phyloP scores from a whole-genome alignment of 2,797 vertebrate genomes.

The Strix occidentalis region DNA sequence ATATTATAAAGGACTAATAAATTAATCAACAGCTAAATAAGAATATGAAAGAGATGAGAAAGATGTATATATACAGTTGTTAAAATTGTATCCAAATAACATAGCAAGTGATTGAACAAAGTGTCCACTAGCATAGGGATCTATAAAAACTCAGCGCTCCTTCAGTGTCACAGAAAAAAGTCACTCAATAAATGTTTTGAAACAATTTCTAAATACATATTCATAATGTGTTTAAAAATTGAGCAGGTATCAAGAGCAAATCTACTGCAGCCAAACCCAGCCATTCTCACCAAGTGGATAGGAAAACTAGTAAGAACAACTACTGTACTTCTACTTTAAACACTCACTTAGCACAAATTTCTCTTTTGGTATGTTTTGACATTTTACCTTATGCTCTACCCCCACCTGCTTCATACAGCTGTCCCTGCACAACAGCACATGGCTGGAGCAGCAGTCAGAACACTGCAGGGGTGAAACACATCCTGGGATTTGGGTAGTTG shows the following conservation, averaged over 20 bases:
- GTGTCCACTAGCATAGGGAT: background rate
- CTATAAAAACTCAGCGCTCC: background rate
- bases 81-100: background rate
- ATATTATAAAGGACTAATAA: background rate
- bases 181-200: background rate
- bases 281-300: background rate
- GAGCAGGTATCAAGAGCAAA: background rate
- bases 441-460: background rate
- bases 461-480: accelerated
- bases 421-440: background rate
- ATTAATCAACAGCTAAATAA: background rate
- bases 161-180: background rate
- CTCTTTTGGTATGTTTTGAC: background rate
- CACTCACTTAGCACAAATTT: background rate
- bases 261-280: background rate
- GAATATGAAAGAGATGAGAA: background rate
- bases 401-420: background rate
- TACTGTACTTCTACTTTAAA: background rate
- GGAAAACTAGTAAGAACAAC: background rate
- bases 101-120: background rate
- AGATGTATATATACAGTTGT: background rate
- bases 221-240: background rate
- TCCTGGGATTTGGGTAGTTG: background rate
- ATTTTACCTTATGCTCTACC: background rate
- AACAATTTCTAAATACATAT: background rate